Evolutionary conservation across 2,113 vertebrate genomes (phyloP).

Genomic region (Dendropsophus ebraccatus): DNA sequence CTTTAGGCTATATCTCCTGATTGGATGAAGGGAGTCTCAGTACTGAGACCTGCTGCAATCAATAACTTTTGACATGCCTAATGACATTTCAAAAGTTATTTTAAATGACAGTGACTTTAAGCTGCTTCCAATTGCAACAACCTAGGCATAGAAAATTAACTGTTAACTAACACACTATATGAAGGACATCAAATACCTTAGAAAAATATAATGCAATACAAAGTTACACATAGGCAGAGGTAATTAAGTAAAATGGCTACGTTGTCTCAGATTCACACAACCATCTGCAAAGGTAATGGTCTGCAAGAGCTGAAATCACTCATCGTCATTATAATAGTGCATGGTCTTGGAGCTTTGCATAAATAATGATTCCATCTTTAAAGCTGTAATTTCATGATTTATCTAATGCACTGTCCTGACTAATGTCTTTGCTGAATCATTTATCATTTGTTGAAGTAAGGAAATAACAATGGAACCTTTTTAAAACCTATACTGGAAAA

Average conservation of each 20-base stretch:
- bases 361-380: not conserved
- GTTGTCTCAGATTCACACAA: not conserved
- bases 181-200: too few relatives aligned
- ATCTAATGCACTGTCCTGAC: not conserved
- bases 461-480: not conserved
- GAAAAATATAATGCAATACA: too few relatives aligned
- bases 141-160: too few relatives aligned
- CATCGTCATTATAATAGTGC: not conserved
- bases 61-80: too few relatives aligned
- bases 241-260: not conserved
- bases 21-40: too few relatives aligned
- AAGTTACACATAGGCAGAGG: too few relatives aligned
- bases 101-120: too few relatives aligned
- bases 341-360: not conserved
- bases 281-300: not conserved
- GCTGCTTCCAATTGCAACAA: too few relatives aligned
- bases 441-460: not conserved
- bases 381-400: not conserved
- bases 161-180: too few relatives aligned
- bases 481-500: not conserved
- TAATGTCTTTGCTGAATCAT: not conserved
- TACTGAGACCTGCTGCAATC: too few relatives aligned
- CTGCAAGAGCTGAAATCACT: not conserved
- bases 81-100: too few relatives aligned
- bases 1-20: too few relatives aligned